Base-by-base conservation (phyloP, 2,888 invertebrate genomes). In the Plemyria rubiginata region DNA sequence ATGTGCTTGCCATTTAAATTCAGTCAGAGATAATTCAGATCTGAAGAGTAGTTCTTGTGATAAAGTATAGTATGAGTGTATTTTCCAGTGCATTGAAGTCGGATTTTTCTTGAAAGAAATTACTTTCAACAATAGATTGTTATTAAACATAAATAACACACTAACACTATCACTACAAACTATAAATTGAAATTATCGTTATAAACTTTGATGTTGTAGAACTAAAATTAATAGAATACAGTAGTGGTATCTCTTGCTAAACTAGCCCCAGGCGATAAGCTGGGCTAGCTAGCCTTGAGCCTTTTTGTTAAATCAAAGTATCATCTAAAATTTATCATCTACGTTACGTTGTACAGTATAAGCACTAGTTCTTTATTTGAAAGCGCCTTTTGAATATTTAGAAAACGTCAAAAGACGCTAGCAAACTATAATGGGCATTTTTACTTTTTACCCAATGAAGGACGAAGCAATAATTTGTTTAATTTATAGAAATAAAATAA, bases 371-470 rank as follows among this genome's bases (percentile, higher is more conserved):
- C 1, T 0, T 15, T 38, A 50, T 62, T 63, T 52, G 54, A 22
- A 54, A 63, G 46, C 46, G 54, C 54, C 48, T 63, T 63, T 63
- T 59, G 51, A 60, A 41, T 50, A 8, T 16, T n/a, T 46, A 5
- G 0, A 11, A 6, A n/a, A 6, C 12, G 43, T 62, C 58, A 58
- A 62, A 62, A 62, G 32, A 54, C 45, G 54, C 54, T 62, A 29
- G 12, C 58, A 62, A 62, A 54, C 9, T 9, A 11, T 9, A 38
- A 38, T 38, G 36, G 36, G 36, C 36, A 38, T 38, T 22, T 2
- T 9, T 11, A 38, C 11, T 22, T 2, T 9, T 11, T 11, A 32
- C 32, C 32, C 32, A 32, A 5, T 38, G 9, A 38, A 2, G 36
- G 36, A 38, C 36, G 11, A 9, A 38, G 6, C 6, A 32, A 32